These are phyloP conservation scores for Amiota minor DNA, from an alignment of 2,888 invertebrate genomes.

Conservation along the genomic window DNA sequence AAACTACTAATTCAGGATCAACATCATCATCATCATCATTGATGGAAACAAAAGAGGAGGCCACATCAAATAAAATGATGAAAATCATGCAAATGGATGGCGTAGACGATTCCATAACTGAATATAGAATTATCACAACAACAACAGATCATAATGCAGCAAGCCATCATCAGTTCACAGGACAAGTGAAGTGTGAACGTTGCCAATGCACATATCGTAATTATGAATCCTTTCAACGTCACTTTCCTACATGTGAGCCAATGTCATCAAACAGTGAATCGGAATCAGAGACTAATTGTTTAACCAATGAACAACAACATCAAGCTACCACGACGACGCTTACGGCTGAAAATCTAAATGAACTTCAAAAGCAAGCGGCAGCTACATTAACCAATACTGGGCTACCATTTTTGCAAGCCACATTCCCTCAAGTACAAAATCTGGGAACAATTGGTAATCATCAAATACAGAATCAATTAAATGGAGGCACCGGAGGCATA, in stretches of 20 bases:
- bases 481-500: slow-evolving; percentile 24
- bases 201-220: slow-evolving; percentile 91
- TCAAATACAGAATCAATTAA: slow-evolving; percentile 50
- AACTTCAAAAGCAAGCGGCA: slow-evolving; percentile 62
- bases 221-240: slow-evolving; percentile 85
- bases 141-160: slow-evolving; percentile 73
- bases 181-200: slow-evolving; percentile 85
- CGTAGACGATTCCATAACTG: slow-evolving; percentile 79
- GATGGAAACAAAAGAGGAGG: slow-evolving; percentile 53
- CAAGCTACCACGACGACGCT: slow-evolving; percentile 53
- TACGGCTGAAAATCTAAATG: slow-evolving; percentile 58
- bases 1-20: slow-evolving; percentile 41
- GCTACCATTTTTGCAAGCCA: slow-evolving; percentile 63
- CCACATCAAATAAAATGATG: slow-evolving; percentile 49
- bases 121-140: slow-evolving; percentile 65
- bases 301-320: slow-evolving; percentile 72
- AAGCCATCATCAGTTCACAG: slow-evolving; percentile 64
- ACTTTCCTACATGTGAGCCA: slow-evolving; percentile 84
- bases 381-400: slow-evolving; percentile 49
- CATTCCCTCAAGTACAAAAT: slow-evolving; percentile 61
- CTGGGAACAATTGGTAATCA: slow-evolving; percentile 53
- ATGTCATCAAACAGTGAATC: slow-evolving; percentile 84
- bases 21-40: slow-evolving; percentile 44
- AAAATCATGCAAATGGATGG: slow-evolving; percentile 82
- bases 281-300: slow-evolving; percentile 80